Conservation (phyloP, 2,888 invertebrate genomes). For the Trachelus troglodyta region DNA sequence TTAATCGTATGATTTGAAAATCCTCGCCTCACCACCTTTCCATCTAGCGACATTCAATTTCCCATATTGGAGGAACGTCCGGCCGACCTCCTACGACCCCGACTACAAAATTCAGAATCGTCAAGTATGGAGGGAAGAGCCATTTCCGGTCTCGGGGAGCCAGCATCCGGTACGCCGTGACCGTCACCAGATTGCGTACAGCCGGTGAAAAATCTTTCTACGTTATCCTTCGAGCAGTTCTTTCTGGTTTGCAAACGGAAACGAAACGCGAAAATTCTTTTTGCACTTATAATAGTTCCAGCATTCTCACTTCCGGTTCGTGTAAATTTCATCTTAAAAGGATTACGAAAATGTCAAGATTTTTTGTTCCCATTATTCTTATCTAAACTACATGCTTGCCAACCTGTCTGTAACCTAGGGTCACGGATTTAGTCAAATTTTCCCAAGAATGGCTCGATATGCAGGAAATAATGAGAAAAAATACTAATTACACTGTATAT, state of each 20-base stretch:
- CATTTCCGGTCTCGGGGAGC: constrained; percentile 20
- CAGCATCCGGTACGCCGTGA: constrained; percentile 16
- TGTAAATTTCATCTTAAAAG: background rate
- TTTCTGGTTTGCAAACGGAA: background rate
- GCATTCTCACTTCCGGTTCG: background rate
- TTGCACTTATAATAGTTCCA: background rate
- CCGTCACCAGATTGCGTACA: constrained; percentile 14
- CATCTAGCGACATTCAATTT: constrained; percentile 18
- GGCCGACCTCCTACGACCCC: constrained; percentile 14
- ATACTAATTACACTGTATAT: background rate
- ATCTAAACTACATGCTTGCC: background rate
- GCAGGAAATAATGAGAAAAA: background rate
- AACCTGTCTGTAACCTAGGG: background rate
- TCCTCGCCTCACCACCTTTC: background rate
- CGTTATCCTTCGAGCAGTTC: background rate
- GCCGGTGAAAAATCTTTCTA: constrained; percentile 11
- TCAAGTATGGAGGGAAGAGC: constrained; percentile 13
- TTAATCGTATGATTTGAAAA: background rate
- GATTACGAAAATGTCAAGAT: background rate
- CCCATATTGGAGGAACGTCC: constrained; percentile 18
- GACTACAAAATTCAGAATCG: constrained; percentile 21
- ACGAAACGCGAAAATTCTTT: background rate
- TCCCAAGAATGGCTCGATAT: background rate
- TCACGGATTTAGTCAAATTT: background rate
- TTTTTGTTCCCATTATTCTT: background rate